Percentiles rank a stretch among this genome's conserved stretches.
Conservation (phyloP, 1,140 invertebrate species). For the Nephila pilipes region DNA sequence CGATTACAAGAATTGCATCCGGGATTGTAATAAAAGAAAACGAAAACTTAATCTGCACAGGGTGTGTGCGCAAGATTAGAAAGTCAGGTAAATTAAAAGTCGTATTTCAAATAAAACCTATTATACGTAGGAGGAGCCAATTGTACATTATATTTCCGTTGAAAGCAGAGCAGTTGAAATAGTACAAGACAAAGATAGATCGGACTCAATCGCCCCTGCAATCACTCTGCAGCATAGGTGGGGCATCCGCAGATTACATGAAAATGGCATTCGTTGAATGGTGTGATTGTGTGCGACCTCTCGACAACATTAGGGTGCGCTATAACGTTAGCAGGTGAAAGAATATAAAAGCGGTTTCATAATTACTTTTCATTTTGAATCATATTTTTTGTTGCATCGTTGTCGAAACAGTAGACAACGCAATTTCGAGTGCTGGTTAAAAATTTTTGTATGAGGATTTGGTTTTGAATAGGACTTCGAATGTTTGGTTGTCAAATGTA, state of each 20-base stretch:
- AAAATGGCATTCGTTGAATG: background rate
- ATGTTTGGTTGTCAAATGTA: too few relatives aligned
- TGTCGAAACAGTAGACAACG: background rate
- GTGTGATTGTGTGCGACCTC: conserved; percentile 41
- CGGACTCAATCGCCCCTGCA: conserved; percentile 51
- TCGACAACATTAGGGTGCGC: conserved; percentile 12
- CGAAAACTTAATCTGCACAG: conserved; percentile 46
- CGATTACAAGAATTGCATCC: conserved; percentile 4
- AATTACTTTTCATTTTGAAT: conserved; percentile 15
- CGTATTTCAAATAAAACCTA: conserved; percentile 74
- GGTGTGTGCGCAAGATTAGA: conserved; percentile 60
- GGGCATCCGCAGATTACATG: conserved; percentile 29
- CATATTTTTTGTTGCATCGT: background rate
- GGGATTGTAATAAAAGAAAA: conserved; percentile 52
- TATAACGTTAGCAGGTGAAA: background rate
- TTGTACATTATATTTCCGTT: conserved; percentile 14
- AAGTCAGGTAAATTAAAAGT: conserved; percentile 68
- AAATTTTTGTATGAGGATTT: background rate
- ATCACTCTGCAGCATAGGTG: conserved; percentile 52
- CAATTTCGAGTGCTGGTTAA: background rate
- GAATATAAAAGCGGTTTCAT: background rate
- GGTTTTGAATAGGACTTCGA: too few relatives aligned
- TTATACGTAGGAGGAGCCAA: conserved; percentile 70
- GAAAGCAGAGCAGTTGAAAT: conserved; percentile 49
- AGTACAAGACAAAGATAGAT: conserved; percentile 65